Evolutionary conservation across 2,888 invertebrate genomes (phyloP), one percentile per base, ranked within the genome.

Genomic region (Seira musarum): DNA sequence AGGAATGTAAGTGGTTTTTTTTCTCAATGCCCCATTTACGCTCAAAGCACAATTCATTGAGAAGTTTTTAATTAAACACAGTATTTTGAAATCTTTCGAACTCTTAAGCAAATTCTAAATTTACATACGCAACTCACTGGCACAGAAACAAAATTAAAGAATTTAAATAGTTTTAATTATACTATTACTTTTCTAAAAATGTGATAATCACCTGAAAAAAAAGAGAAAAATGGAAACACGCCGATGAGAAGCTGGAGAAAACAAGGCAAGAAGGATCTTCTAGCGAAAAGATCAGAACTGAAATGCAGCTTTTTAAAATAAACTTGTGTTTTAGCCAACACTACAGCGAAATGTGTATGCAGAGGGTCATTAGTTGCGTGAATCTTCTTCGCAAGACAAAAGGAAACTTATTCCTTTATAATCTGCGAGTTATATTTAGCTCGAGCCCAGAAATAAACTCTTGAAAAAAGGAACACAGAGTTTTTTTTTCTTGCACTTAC

Each of bases 401-500:
- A 80, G 80, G 75, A 76, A 71, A 53, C 67, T 76, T 76, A 80
- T 72, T 76, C 71, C 70, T 80, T 80, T 66, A 80, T 80, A 75
- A 80, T 80, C 70, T 53, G 67, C 70, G 75, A 71, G 80, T 80
- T 80, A 75, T 70, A 80, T 80, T 80, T 80, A 80, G 80, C 74
- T 49, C 61, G 80, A 80, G 76, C 72, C 67, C 80, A 75, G 76
- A 80, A 76, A 76, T 71, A 80, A 75, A 71, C 57, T 53, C 65
- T 5, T 13, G 46, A 63, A 60, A 60, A 60, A 10, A 60, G 60
- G 60, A 60, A 60, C 60, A 21, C 5, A 60, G 21, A 21, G 60
- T 60, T 8, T 53, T 53, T 3, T 8, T 53, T 53, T 53, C n/a
- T 8, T 53, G 53, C 53, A 53, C 53, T 53, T 53, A 17, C 53